phyloP scores from a whole-genome alignment of 1,140 invertebrate species.

The Drosophila rhopaloa region DNA sequence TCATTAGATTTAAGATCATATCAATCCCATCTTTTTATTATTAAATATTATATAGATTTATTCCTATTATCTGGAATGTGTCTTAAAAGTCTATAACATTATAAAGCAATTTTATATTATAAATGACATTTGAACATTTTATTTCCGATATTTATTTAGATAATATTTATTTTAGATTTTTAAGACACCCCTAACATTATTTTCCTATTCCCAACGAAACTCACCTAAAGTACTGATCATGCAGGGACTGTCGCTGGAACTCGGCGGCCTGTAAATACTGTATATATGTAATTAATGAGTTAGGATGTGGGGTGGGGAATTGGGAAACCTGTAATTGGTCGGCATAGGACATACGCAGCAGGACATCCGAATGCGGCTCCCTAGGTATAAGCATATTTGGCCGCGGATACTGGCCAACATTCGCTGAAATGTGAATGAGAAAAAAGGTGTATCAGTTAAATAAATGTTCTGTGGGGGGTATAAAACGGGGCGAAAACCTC shows the following conservation, averaged over 20 bases:
- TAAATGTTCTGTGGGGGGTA: background rate
- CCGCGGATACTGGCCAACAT: conserved; percentile 84
- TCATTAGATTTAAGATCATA: background rate
- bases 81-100: background rate
- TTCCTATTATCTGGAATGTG: background rate
- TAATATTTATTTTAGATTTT: background rate
- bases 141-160: too few relatives aligned
- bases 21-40: background rate
- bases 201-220: conserved; percentile 7
- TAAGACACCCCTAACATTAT: background rate
- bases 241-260: conserved; percentile 84
- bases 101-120: too few relatives aligned
- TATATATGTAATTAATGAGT: conserved; percentile 84
- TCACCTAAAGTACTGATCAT: conserved; percentile 85
- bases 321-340: conserved; percentile 84
- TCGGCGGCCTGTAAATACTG: conserved; percentile 85
- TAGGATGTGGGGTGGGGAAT: conserved; percentile 59
- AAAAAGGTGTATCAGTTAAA: conserved; percentile 8
- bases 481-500: conserved; percentile 9
- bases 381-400: conserved; percentile 85
- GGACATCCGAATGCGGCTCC: conserved; percentile 84
- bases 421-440: conserved; percentile 57
- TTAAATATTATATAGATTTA: background rate
- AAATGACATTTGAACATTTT: too few relatives aligned
- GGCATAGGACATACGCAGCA: conserved; percentile 84